A percentile compares a stretch with the other conserved stretches of the same genome.
These are phyloP conservation scores for Drosophila simulans DNA, from an alignment of 1,140 invertebrate species.

Conservation along the genomic window DNA sequence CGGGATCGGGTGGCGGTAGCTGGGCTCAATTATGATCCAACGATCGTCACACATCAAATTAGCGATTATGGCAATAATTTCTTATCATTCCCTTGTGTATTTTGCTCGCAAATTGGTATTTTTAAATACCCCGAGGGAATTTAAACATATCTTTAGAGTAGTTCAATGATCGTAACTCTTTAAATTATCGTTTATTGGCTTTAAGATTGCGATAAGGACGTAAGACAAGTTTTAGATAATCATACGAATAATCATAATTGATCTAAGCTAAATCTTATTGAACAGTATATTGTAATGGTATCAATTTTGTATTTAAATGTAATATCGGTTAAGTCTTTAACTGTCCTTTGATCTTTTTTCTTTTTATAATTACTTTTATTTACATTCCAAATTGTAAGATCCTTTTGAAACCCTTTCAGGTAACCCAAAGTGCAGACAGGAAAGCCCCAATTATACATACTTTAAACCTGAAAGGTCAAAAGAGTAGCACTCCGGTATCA, in stretches of 20 bases:
- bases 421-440: conserved; percentile 2
- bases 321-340: not conserved
- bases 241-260: too few relatives aligned
- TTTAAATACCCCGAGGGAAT: not conserved
- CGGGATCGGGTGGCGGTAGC: not conserved
- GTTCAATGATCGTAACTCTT: not conserved
- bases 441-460: conserved; percentile 34
- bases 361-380: conserved; percentile 1
- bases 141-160: not conserved
- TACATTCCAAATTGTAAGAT: not conserved
- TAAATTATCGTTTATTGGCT: not conserved
- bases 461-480: conserved; percentile 1
- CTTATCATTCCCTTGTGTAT: conserved; percentile 21
- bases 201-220: too few relatives aligned
- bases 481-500: conserved; percentile 18
- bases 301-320: too few relatives aligned
- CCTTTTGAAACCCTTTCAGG: conserved; percentile 13
- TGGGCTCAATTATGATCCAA: conserved; percentile 38
- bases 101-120: conserved; percentile 7
- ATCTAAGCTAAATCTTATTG: too few relatives aligned
- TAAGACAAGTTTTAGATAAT: too few relatives aligned
- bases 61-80: conserved; percentile 37
- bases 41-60: conserved; percentile 39
- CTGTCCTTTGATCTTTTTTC: not conserved
- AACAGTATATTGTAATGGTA: too few relatives aligned